These are phyloP conservation scores for Coenonympha glycerion DNA, from an alignment of 2,888 invertebrate species.

Conservation along the genomic window DNA sequence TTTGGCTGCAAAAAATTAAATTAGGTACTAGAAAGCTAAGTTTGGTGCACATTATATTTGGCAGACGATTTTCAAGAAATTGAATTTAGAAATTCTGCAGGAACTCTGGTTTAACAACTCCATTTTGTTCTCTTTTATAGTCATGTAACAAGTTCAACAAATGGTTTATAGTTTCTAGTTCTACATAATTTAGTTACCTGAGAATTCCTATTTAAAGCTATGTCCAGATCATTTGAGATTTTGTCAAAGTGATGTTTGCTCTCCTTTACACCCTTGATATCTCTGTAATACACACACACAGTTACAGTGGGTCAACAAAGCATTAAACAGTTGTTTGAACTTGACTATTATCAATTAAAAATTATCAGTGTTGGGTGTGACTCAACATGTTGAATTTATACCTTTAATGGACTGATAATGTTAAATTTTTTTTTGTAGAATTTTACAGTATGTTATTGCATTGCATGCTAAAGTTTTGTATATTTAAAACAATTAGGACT, in stretches of 20 bases:
- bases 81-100: too few relatives aligned
- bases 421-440: too few relatives aligned
- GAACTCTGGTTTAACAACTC: too few relatives aligned
- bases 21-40: too few relatives aligned
- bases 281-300: slow-evolving; percentile 74
- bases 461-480: too few relatives aligned
- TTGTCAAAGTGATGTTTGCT: slow-evolving; percentile 94
- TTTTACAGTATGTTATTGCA: too few relatives aligned
- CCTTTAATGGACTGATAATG: not conserved
- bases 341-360: slow-evolving; percentile 6
- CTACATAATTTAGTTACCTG: slow-evolving; percentile 69
- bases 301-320: not conserved
- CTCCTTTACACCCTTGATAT: slow-evolving; percentile 93
- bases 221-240: slow-evolving; percentile 93
- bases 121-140: too few relatives aligned
- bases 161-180: not conserved
- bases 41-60: too few relatives aligned
- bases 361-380: slow-evolving; percentile 9
- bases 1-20: too few relatives aligned
- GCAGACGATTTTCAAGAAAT: too few relatives aligned
- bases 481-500: too few relatives aligned
- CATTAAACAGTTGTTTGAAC: slow-evolving; percentile 9
- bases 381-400: slow-evolving; percentile 2
- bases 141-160: too few relatives aligned
- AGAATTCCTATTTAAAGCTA: slow-evolving; percentile 89